These are phyloP conservation scores for Ichneumoninae sp. DNA, from an alignment of 2,888 invertebrate species.

Conservation along the genomic window DNA sequence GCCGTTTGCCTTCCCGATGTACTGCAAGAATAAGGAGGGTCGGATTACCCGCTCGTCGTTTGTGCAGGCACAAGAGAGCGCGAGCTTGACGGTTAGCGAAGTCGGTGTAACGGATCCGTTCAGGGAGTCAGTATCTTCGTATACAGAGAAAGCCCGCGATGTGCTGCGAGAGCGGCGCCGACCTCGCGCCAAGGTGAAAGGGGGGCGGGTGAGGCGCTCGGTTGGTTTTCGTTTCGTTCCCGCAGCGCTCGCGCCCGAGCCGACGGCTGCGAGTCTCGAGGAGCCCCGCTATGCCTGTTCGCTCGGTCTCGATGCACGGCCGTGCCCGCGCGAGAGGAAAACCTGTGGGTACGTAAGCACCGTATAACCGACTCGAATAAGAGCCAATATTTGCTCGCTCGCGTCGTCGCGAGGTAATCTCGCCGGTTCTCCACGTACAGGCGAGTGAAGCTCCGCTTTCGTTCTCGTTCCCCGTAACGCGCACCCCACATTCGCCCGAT, in stretches of 20 bases:
- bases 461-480: constrained; percentile 37
- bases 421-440: constrained; percentile 72
- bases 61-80: neutral
- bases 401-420: constrained; percentile 77
- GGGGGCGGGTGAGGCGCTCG: neutral
- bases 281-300: neutral
- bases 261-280: constrained; percentile 5
- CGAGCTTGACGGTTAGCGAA: neutral
- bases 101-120: neutral
- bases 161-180: neutral
- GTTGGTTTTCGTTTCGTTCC: neutral
- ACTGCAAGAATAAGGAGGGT: neutral
- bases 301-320: constrained; percentile 36
- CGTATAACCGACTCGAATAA: constrained; percentile 79
- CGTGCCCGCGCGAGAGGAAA: constrained; percentile 64
- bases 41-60: neutral
- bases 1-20: constrained; percentile 1
- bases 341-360: constrained; percentile 75
- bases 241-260: neutral
- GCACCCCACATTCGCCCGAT: constrained; percentile 11
- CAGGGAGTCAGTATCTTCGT: neutral
- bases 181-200: neutral
- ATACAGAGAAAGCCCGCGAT: neutral
- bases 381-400: constrained; percentile 79
- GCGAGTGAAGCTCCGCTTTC: constrained; percentile 38